phyloP scores from a whole-genome alignment of 2,797 vertebrate species.

The Hypotaenidia philippensis region DNA sequence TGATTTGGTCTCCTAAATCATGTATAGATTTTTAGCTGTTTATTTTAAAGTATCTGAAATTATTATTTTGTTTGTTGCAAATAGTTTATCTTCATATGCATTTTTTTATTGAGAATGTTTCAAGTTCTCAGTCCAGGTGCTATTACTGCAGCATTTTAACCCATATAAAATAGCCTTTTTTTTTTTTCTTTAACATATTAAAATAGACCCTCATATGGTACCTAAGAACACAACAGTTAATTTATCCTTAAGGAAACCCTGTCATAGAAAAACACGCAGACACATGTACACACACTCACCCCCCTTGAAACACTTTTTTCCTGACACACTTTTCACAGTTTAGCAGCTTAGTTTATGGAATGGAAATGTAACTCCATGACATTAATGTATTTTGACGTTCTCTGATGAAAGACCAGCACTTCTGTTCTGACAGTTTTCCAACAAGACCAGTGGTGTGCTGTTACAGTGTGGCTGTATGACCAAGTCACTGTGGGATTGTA shows the following conservation, averaged over 20 bases:
- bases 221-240: not conserved
- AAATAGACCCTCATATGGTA: not conserved
- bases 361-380: not conserved
- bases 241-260: not conserved
- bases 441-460: not conserved
- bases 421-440: not conserved
- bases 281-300: no score
- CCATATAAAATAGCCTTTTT: not conserved
- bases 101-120: not conserved
- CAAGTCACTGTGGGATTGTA: not conserved
- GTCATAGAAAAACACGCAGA: not conserved
- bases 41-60: not conserved
- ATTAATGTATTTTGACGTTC: not conserved
- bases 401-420: not conserved
- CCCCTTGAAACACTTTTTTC: not conserved
- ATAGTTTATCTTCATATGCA: accelerated
- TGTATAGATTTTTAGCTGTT: not conserved
- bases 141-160: not conserved
- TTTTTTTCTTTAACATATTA: not conserved
- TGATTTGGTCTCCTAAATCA: not conserved
- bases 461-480: not conserved
- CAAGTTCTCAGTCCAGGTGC: not conserved
- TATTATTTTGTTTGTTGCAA: not conserved
- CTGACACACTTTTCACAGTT: not conserved
- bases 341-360: not conserved